Percentiles rank a stretch among this genome's conserved stretches.
These are phyloP conservation scores for Mus spretus DNA, from an alignment of 2,797 vertebrate genomes.

Conservation along the genomic window DNA sequence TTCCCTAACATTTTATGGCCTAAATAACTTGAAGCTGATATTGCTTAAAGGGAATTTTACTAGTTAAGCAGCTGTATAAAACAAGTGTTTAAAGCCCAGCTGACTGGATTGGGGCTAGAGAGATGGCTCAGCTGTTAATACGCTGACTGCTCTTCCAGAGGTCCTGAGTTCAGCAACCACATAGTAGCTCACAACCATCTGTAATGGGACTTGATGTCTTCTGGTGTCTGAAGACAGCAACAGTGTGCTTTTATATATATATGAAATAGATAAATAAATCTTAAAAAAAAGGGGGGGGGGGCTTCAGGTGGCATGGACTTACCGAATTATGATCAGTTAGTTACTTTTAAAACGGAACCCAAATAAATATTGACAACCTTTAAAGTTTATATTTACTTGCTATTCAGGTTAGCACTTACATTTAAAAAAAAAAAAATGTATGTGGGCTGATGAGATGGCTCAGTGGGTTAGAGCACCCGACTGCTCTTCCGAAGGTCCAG, in stretches of 20 bases:
- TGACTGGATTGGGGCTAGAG: background rate
- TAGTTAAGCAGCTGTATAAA: conserved; percentile 43
- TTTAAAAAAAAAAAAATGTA: background rate
- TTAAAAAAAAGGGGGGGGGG: fast-evolving
- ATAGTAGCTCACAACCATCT: background rate
- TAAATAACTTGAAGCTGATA: background rate
- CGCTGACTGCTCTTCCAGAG: background rate
- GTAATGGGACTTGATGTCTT: background rate
- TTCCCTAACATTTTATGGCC: conserved; percentile 27
- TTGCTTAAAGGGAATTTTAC: background rate
- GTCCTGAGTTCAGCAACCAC: background rate
- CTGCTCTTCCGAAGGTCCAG: too few species aligned
- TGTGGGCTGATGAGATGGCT: too few species aligned
- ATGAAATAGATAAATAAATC: background rate
- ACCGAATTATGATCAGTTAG: background rate
- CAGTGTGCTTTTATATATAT: background rate
- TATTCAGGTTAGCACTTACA: conserved; percentile 17
- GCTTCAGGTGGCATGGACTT: background rate
- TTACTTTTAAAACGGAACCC: conserved; percentile 63
- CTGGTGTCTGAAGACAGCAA: background rate
- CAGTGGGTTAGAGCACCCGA: too few species aligned
- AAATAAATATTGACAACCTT: conserved; percentile 62
- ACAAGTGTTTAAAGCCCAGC: background rate
- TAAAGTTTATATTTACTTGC: conserved; percentile 39
- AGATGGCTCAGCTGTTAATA: background rate